Evolutionary conservation across 2,888 invertebrate species (phyloP).

Genomic region (Brachylomia viminalis): DNA sequence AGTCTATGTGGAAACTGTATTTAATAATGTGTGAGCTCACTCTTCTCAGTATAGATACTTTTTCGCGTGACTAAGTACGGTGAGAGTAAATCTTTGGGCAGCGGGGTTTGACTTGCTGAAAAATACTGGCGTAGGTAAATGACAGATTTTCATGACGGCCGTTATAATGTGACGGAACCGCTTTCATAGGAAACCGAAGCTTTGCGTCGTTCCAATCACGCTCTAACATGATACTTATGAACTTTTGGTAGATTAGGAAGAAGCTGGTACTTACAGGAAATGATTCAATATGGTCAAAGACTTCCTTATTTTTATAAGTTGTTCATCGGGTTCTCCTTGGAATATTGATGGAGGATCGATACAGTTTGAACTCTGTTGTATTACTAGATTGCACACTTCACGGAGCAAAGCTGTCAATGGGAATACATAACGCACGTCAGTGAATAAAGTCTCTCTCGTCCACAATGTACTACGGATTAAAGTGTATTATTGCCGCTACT

Average conservation of each 20-base stretch:
- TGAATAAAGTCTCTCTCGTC: not conserved
- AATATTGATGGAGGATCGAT: slow-evolving; percentile 95
- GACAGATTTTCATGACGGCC: too few relatives aligned
- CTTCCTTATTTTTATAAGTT: slow-evolving; percentile 90
- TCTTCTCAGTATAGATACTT: too few relatives aligned
- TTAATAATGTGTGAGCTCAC: too few relatives aligned
- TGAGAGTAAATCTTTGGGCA: too few relatives aligned
- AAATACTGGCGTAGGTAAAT: too few relatives aligned
- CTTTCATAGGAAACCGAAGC: too few relatives aligned
- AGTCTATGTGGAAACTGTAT: too few relatives aligned
- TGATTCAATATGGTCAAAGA: slow-evolving; percentile 88
- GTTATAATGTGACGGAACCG: too few relatives aligned
- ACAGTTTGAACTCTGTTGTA: slow-evolving; percentile 93
- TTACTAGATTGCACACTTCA: slow-evolving; percentile 95
- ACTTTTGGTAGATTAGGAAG: not conserved
- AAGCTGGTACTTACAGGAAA: slow-evolving; percentile 88
- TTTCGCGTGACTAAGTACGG: too few relatives aligned
- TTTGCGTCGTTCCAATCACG: not conserved
- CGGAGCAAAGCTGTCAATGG: slow-evolving; percentile 92
- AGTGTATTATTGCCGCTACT: not conserved
- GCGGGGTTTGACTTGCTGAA: too few relatives aligned
- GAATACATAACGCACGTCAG: slow-evolving; percentile 11
- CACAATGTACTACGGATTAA: not conserved
- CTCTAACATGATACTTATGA: not conserved
- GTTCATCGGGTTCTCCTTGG: slow-evolving; percentile 96